These are phyloP conservation scores for Etheostoma nigrum DNA, from an alignment of 2,797 vertebrate genomes.

Conservation along the genomic window DNA sequence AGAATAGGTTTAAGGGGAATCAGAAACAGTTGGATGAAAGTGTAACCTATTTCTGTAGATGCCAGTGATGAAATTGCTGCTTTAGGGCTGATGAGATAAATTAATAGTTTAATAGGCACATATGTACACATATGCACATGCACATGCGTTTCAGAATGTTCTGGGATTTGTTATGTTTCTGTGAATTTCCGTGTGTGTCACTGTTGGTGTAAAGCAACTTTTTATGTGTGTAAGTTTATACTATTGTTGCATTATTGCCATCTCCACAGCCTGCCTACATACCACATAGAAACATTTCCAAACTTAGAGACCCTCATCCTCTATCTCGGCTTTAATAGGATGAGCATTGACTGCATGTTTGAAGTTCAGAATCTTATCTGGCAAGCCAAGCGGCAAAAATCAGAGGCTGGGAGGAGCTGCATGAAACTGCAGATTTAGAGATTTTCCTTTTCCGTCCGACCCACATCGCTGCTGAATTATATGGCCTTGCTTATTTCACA, in stretches of 20 bases:
- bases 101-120: no score
- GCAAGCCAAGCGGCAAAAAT: conserved; percentile 70
- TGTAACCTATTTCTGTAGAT: conserved; percentile 59
- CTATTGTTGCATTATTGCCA: conserved; percentile 37
- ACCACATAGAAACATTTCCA: conserved; percentile 37
- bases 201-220: conserved; percentile 1
- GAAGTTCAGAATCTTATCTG: conserved; percentile 78
- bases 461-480: conserved; percentile 63
- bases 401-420: conserved; percentile 67
- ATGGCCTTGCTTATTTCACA: conserved; percentile 47
- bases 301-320: conserved; percentile 43
- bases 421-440: conserved; percentile 74
- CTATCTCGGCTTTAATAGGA: conserved; percentile 65
- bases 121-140: no score
- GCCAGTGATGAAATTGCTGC: conserved; percentile 49
- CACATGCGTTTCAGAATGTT: background rate
- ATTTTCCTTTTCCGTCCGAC: conserved; percentile 60
- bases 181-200: conserved; percentile 1
- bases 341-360: conserved; percentile 70
- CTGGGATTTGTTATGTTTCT: conserved; percentile 1
- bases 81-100: conserved; percentile 28
- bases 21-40: conserved; percentile 61
- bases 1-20: conserved; percentile 59
- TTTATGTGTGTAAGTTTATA: conserved; percentile 19
- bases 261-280: conserved; percentile 31